Base-by-base conservation (phyloP, 2,888 invertebrate genomes). In the Lithosia quadra region DNA sequence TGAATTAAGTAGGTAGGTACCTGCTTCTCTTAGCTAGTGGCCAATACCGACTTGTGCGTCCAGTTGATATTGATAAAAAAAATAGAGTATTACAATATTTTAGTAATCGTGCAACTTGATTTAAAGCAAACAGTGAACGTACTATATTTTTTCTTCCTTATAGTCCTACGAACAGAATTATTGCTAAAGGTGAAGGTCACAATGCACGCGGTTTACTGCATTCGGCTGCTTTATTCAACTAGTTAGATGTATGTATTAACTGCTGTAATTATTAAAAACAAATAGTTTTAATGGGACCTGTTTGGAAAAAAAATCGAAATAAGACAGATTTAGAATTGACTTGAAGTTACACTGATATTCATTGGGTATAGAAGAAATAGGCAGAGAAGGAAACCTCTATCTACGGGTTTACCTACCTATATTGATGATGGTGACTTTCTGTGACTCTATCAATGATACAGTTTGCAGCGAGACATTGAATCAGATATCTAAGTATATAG, bases 161-260 rank as follows among this genome's bases (percentile, higher is more conserved):
- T 81, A 75, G 82, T 63, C 63, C 65, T 70, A 71, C 71, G 66
- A 39, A 71, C 71, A 72, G 65, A 73, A 63, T 59, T 67, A 70
- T 76, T 73, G 67, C 72, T 77, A 76, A 76, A 81, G 81, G 78
- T 80, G 80, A 83, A 85, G 84, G 83, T 69, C 78, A 65, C 66
- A 74, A 70, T 68, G 69, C 65, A 68, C 60, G 71, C 69, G 68
- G 39, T 61, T 64, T 24, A 65, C 36, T 72, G 73, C 68, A 74
- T 64, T 78, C 68, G 68, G 63, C 63, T 68, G 66, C 68, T 71
- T 74, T 56, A 76, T 69, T 60, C 57, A 67, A 59, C 65, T 56
- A 65, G 59, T 69, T 74, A 74, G 74, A 65, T 69, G 24, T 58
- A 62, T 49, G 34, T 18, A 39, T 10, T 39, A 22, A 24, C 15